Conservation (phyloP, 1,140 invertebrate genomes). For the Caenorhabditis inopinata region DNA sequence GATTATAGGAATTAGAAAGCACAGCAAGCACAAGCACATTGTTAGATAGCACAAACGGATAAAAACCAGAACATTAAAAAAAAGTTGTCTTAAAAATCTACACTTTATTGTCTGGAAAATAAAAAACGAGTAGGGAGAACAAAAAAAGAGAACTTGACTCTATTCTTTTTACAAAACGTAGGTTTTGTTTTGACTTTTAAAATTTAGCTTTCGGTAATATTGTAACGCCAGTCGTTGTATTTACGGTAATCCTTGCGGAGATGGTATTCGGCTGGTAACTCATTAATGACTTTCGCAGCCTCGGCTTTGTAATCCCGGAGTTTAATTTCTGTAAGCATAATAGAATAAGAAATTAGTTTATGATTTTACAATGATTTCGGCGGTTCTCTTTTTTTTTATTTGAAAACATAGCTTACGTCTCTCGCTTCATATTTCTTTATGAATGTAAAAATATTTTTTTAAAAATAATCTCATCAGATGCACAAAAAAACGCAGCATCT, state of each 20-base stretch:
- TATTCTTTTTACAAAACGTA: not conserved
- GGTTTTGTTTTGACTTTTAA: not conserved
- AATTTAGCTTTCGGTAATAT: slow-evolving; percentile 41
- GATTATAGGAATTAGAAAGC: not conserved
- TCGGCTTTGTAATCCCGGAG: slow-evolving; percentile 63
- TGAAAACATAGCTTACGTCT: too few relatives aligned
- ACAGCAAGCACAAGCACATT: not conserved
- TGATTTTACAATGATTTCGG: too few relatives aligned
- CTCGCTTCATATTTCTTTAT: too few relatives aligned
- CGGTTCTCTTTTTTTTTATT: too few relatives aligned
- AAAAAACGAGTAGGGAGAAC: not conserved
- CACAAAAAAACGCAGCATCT: too few relatives aligned
- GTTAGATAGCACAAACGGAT: slow-evolving; percentile 16
- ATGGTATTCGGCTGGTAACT: slow-evolving; percentile 60
- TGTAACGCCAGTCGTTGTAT: slow-evolving; percentile 51
- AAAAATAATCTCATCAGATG: too few relatives aligned
- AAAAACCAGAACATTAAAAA: not conserved
- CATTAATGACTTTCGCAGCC: slow-evolving; percentile 56
- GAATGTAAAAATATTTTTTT: too few relatives aligned
- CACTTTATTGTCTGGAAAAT: slow-evolving; percentile 12
- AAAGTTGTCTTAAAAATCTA: not conserved
- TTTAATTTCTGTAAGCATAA: slow-evolving; percentile 44
- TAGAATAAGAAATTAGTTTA: too few relatives aligned
- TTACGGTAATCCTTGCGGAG: slow-evolving; percentile 50
- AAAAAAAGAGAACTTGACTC: not conserved